These are phyloP conservation scores for Antedon mediterranea DNA, from an alignment of 53 echinoderm and acorn worm genomes.

Conservation along the genomic window DNA sequence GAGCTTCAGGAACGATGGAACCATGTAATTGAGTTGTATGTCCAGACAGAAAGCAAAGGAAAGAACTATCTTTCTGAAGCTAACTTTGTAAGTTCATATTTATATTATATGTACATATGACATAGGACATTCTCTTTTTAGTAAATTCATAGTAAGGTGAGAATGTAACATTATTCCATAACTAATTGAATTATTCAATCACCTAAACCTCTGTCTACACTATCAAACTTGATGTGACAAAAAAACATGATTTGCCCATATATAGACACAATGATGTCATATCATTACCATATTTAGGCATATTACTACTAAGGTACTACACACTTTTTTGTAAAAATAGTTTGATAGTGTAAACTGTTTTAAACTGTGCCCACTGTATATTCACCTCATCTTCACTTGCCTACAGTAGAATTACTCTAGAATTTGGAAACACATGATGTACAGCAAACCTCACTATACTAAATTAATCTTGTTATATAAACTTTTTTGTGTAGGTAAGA, in stretches of 20 bases:
- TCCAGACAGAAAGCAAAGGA: conserved; percentile 69
- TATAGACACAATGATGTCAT: too few species aligned
- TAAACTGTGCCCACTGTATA: not conserved
- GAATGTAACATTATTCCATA: not conserved
- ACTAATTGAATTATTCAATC: not conserved
- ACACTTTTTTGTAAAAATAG: too few species aligned
- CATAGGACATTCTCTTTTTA: not conserved
- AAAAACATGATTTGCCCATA: too few species aligned
- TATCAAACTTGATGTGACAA: too few species aligned
- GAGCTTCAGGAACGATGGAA: conserved; percentile 74
- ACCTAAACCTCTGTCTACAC: too few species aligned
- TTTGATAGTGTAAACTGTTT: too few species aligned
- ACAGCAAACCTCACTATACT: too few species aligned
- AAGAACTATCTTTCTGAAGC: conserved; percentile 68
- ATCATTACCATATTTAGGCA: too few species aligned
- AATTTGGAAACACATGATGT: too few species aligned
- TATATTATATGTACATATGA: too few species aligned
- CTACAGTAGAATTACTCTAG: too few species aligned
- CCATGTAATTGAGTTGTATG: conserved; percentile 64
- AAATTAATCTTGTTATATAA: not conserved
- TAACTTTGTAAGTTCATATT: conserved; percentile 50
- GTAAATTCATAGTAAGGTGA: not conserved
- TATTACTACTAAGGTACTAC: not conserved
- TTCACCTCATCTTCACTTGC: too few species aligned
- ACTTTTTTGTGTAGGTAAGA: conserved; percentile 20